A percentile compares a stretch with the other conserved stretches of the same genome.
Conservation (phyloP, 2,797 vertebrate genomes). For the Anniella stebbinsi region DNA sequence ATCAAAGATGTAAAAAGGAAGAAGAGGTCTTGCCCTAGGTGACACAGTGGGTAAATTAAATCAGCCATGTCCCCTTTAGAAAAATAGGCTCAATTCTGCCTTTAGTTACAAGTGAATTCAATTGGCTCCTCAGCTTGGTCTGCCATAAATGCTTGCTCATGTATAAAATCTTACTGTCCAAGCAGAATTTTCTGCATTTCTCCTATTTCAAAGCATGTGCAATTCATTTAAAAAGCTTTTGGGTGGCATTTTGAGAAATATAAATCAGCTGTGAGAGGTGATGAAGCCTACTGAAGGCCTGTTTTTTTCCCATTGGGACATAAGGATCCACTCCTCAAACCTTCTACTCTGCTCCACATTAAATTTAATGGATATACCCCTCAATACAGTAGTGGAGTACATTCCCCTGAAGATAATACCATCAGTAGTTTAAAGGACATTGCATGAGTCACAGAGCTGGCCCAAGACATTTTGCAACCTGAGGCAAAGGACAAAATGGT, state of each 20-base stretch:
- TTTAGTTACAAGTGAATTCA: conserved; percentile 55
- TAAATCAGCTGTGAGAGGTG: rapidly evolving
- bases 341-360: not conserved
- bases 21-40: rapidly evolving
- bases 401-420: not conserved
- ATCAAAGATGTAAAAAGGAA: rapidly evolving
- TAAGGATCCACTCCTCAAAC: not conserved
- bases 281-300: not conserved
- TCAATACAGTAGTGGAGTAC: not conserved
- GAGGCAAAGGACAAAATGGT: too few relatives aligned
- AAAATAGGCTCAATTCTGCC: conserved; percentile 39
- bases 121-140: not conserved
- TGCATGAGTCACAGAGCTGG: not conserved
- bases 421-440: not conserved
- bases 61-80: conserved; percentile 47
- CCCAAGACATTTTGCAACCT: too few relatives aligned
- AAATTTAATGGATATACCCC: not conserved
- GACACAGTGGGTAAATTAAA: conserved; percentile 48
- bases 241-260: conserved; percentile 27
- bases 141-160: conserved; percentile 48
- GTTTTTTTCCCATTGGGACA: conserved; percentile 3
- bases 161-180: conserved; percentile 31
- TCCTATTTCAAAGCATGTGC: not conserved
- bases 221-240: not conserved
- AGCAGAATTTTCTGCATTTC: not conserved